phyloP scores from a whole-genome alignment of 2,888 invertebrate genomes.

The Podotricha telesiphe region DNA sequence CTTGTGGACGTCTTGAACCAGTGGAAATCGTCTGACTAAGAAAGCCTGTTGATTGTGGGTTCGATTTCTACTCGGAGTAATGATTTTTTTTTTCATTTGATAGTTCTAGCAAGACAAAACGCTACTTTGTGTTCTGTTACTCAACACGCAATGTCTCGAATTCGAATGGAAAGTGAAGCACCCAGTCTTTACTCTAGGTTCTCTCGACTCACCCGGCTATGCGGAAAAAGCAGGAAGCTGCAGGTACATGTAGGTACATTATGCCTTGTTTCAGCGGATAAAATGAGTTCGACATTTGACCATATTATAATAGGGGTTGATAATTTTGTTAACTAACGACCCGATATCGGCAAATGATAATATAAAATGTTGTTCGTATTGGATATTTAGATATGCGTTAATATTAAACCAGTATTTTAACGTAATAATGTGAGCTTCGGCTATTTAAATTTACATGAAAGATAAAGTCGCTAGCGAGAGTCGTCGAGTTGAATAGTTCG shows the following conservation, averaged over 20 bases:
- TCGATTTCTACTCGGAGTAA: too few species aligned
- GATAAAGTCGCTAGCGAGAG: too few species aligned
- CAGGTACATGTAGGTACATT: constrained; percentile 4
- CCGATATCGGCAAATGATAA: constrained; percentile 17
- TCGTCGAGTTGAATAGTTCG: too few species aligned
- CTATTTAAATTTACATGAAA: not conserved
- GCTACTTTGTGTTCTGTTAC: not conserved
- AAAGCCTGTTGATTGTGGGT: too few species aligned
- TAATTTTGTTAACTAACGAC: constrained; percentile 29
- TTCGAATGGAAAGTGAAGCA: not conserved
- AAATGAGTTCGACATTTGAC: constrained; percentile 24
- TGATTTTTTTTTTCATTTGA: too few species aligned
- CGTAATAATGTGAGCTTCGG: not conserved
- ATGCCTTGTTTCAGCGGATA: constrained; percentile 37
- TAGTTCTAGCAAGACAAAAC: not conserved
- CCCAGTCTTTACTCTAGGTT: not conserved
- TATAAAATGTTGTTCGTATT: constrained; percentile 20
- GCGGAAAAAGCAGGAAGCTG: not conserved
- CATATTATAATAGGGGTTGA: constrained; percentile 21
- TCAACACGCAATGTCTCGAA: not conserved
- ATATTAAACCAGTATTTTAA: not conserved
- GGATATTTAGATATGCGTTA: constrained; percentile 3
- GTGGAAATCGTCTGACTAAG: not conserved
- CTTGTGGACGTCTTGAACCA: not conserved
- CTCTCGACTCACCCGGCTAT: not conserved